These are phyloP conservation scores for Trichacis sp. DNA, from an alignment of 2,888 invertebrate genomes.

Conservation along the genomic window DNA sequence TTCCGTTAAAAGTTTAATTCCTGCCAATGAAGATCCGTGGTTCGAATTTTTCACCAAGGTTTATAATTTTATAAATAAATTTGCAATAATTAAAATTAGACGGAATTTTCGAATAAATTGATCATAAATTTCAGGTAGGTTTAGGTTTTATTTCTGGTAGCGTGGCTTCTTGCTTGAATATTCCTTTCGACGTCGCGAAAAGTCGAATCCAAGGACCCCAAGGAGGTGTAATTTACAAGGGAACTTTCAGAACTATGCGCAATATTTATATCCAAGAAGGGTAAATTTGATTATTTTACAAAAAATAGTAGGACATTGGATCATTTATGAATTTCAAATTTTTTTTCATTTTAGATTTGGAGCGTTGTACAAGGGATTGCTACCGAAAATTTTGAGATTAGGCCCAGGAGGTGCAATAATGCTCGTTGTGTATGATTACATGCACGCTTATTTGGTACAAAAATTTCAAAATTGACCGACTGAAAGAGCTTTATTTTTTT, in stretches of 20 bases:
- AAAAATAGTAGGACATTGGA: too few species aligned
- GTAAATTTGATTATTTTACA: constrained; percentile 69
- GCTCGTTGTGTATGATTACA: constrained; percentile 92
- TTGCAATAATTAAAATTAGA: too few species aligned
- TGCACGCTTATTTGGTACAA: constrained; percentile 78
- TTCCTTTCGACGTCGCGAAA: constrained; percentile 97
- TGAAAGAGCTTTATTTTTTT: constrained; percentile 6
- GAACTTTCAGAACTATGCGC: constrained; percentile 79
- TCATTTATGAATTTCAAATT: too few species aligned
- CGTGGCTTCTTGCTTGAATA: constrained; percentile 87
- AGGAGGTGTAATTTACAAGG: constrained; percentile 82
- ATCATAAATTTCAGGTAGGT: constrained; percentile 58
- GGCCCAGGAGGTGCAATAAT: constrained; percentile 97
- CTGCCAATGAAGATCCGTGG: constrained; percentile 77
- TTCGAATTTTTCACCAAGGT: constrained; percentile 80
- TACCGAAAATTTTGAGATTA: constrained; percentile 90
- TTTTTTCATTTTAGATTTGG: constrained; percentile 77
- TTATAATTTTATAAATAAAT: too few species aligned
- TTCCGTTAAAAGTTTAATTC: constrained; percentile 83
- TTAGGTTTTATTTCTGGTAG: constrained; percentile 92
- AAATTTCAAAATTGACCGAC: constrained; percentile 20
- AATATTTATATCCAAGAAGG: constrained; percentile 90
- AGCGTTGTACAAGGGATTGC: constrained; percentile 91
- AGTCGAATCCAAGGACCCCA: constrained; percentile 95
- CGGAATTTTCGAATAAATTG: too few species aligned